Percentiles rank a stretch among this genome's conserved stretches.
These are phyloP conservation scores for Channa maculata DNA, from an alignment of 2,113 vertebrate species.

Conservation along the genomic window DNA sequence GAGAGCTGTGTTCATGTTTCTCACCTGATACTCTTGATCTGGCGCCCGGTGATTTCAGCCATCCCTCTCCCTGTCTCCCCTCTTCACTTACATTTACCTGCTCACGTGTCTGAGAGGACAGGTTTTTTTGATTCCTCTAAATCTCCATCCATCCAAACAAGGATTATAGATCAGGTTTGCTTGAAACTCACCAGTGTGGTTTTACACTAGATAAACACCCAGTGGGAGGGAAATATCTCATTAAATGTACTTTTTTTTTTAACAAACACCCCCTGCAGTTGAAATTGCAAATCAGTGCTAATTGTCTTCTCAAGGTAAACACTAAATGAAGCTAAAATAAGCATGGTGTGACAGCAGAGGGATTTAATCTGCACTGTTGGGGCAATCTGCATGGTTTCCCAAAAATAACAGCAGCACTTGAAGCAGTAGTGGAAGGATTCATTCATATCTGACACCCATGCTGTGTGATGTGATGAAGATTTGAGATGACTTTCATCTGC, in stretches of 20 bases:
- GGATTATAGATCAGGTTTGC: conserved; percentile 11
- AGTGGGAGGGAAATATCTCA: conserved; percentile 8
- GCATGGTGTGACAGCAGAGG: conserved; percentile 42
- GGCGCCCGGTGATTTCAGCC: conserved; percentile 33
- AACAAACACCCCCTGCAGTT: conserved; percentile 38
- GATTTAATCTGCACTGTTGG: conserved; percentile 28
- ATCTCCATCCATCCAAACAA: conserved; percentile 18
- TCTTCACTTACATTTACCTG: conserved; percentile 34
- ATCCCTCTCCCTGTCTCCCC: conserved; percentile 43
- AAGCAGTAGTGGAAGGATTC: conserved; percentile 15
- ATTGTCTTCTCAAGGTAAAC: conserved; percentile 56
- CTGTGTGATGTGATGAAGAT: conserved; percentile 15
- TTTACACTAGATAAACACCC: conserved; percentile 20
- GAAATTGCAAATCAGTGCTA: conserved; percentile 52
- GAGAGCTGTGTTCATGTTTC: conserved; percentile 64
- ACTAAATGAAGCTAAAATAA: conserved; percentile 37
- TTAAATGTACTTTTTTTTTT: conserved; percentile 12
- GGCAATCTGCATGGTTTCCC: conserved; percentile 29
- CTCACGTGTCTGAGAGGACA: conserved; percentile 37
- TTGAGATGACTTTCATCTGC: conserved; percentile 1
- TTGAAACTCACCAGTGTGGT: neutral
- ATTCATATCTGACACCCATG: conserved; percentile 22
- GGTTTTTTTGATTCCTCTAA: conserved; percentile 36
- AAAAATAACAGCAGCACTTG: conserved; percentile 33
- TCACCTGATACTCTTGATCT: conserved; percentile 73